Evolutionary conservation across 37 sponge, comb jelly and placozoan genomes (phyloP).

Genomic region (Axinella damicornis): DNA sequence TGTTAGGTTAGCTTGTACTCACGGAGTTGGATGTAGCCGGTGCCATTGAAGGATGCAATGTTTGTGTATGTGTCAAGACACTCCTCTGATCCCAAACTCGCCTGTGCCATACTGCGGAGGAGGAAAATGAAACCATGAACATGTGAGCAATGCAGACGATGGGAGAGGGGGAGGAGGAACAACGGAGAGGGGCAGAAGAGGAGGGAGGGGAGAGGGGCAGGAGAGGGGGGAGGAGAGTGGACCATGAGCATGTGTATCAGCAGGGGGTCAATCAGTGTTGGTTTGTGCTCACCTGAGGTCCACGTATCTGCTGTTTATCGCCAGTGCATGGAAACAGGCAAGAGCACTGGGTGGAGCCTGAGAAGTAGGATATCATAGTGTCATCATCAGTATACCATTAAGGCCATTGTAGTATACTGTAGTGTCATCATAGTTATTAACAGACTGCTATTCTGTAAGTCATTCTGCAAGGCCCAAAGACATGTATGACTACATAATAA

Average conservation of each 20-base stretch:
- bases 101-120: neutral
- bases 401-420: too few relatives aligned
- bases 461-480: too few relatives aligned
- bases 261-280: too few relatives aligned
- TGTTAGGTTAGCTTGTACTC: neutral
- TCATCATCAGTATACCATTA: too few relatives aligned
- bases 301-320: conserved; percentile 13
- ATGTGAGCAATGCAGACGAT: too few relatives aligned
- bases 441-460: too few relatives aligned
- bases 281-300: conserved; percentile 27
- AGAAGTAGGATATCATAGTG: conserved; percentile 7
- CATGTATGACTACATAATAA: too few relatives aligned
- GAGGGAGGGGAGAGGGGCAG: too few relatives aligned
- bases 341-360: conserved; percentile 17
- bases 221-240: neutral
- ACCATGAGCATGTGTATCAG: neutral
- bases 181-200: too few relatives aligned
- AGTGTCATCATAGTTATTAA: too few relatives aligned
- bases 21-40: conserved; percentile 37
- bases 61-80: conserved; percentile 33
- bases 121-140: neutral
- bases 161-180: too few relatives aligned
- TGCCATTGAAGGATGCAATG: conserved; percentile 33
- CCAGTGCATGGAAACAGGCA: conserved; percentile 42
- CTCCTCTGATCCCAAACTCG: conserved; percentile 17